These are phyloP conservation scores for Harpalus rufipes DNA, from an alignment of 2,888 invertebrate species.

Conservation along the genomic window DNA sequence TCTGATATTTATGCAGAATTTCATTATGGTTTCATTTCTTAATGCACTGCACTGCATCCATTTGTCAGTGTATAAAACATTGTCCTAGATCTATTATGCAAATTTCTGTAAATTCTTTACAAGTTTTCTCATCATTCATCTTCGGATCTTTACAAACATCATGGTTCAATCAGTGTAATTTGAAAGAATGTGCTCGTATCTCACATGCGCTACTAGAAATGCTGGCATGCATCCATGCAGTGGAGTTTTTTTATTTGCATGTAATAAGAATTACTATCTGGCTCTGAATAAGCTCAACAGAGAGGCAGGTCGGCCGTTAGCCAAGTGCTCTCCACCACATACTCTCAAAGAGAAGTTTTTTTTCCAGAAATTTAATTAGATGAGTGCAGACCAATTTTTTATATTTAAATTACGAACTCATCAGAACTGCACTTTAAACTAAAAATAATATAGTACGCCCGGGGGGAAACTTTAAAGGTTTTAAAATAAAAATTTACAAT, in stretches of 20 bases:
- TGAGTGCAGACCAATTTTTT: neutral
- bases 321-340: slow-evolving; percentile 47
- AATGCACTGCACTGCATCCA: neutral
- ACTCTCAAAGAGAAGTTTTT: slow-evolving; percentile 9
- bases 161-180: slow-evolving; percentile 2
- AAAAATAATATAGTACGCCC: neutral
- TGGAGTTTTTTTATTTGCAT: neutral
- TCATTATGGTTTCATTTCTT: neutral
- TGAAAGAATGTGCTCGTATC: neutral
- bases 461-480: neutral
- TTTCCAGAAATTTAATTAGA: neutral
- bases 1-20: neutral
- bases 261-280: slow-evolving; percentile 14
- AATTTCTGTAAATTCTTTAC: slow-evolving; percentile 3
- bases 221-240: neutral
- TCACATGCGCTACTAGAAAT: neutral
- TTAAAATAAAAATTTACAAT: no score
- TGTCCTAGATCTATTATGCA: neutral
- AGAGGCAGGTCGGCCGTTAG: slow-evolving; percentile 52
- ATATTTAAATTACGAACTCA: neutral
- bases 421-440: neutral
- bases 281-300: slow-evolving; percentile 62
- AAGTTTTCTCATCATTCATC: neutral
- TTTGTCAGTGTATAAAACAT: neutral
- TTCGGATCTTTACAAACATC: neutral